phyloP scores from a whole-genome alignment of 2,113 vertebrate genomes.

The Oxyura jamaicensis region DNA sequence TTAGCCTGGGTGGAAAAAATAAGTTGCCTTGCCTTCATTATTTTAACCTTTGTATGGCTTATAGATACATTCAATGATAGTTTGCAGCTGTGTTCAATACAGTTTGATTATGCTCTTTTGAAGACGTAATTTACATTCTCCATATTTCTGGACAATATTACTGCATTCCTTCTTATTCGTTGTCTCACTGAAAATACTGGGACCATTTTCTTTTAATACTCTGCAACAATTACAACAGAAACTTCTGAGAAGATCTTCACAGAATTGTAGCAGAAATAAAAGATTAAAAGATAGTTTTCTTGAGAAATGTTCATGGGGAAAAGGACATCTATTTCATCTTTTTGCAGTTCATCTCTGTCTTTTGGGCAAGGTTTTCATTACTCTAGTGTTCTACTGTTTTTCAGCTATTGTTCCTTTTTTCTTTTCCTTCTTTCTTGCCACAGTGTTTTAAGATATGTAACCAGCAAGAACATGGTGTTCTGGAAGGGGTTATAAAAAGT shows the following conservation, averaged over 20 bases:
- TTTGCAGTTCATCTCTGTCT: neutral
- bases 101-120: neutral
- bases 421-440: neutral
- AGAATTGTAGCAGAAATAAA: neutral
- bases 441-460: neutral
- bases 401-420: neutral
- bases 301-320: neutral
- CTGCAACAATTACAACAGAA: neutral
- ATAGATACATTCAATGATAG: neutral
- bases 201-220: neutral
- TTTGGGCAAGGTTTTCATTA: neutral
- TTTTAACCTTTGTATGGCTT: neutral
- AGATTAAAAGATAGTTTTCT: neutral
- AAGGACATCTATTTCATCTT: neutral
- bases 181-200: neutral
- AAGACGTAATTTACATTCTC: neutral
- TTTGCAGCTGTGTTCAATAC: neutral
- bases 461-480: neutral
- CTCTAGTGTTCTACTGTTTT: neutral
- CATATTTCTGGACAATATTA: neutral
- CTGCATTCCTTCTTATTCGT: neutral
- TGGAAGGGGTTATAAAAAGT: neutral
- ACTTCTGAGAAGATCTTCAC: neutral
- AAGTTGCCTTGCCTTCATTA: neutral
- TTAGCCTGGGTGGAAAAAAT: neutral